These are phyloP conservation scores for Mystacides longicornis DNA, from an alignment of 2,888 invertebrate species.

Conservation along the genomic window DNA sequence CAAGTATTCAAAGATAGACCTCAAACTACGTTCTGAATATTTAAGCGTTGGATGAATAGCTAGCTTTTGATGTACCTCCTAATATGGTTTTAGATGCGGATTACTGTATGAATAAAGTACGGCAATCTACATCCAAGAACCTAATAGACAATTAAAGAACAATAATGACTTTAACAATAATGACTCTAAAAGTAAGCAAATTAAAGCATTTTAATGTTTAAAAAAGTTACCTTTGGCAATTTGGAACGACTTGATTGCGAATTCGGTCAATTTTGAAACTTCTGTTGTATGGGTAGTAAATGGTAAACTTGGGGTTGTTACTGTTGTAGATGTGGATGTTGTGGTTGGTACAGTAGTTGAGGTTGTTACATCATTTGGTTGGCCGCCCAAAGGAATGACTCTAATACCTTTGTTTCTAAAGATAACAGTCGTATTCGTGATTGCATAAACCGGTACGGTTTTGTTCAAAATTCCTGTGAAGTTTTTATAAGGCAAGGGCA, in stretches of 20 bases:
- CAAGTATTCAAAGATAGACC: too few species aligned
- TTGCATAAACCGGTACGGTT: not conserved
- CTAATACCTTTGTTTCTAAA: not conserved
- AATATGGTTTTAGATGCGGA: too few species aligned
- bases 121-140: too few species aligned
- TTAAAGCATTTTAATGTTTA: not conserved
- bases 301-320: too few species aligned
- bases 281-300: not conserved
- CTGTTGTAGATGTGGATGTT: not conserved
- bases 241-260: not conserved
- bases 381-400: not conserved
- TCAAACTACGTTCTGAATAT: too few species aligned
- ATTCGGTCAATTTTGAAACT: not conserved
- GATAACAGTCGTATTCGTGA: not conserved
- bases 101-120: too few species aligned
- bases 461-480: constrained; percentile 15
- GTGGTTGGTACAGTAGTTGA: not conserved
- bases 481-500: constrained; percentile 12
- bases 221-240: not conserved
- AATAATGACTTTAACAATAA: too few species aligned
- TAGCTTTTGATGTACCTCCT: too few species aligned
- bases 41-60: too few species aligned
- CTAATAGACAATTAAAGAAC: too few species aligned
- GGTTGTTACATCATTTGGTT: not conserved
- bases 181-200: too few species aligned